phyloP scores from a whole-genome alignment of 1,140 invertebrate species.

The Planococcus citri region DNA sequence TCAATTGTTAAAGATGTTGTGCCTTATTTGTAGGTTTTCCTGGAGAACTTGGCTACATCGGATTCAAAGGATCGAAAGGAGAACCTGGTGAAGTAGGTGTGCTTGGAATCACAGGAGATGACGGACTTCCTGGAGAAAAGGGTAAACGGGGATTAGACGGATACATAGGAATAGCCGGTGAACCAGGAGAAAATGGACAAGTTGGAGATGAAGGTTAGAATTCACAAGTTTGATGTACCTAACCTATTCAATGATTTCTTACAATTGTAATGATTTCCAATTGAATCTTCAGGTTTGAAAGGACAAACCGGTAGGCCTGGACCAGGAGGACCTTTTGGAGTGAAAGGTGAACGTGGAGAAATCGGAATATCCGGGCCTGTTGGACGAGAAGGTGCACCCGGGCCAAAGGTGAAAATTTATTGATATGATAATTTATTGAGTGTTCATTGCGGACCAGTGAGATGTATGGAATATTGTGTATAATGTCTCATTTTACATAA shows the following conservation, averaged over 20 bases:
- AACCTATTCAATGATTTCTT: neutral
- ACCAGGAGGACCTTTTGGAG: slow-evolving; percentile 17
- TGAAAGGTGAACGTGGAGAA: slow-evolving; percentile 21
- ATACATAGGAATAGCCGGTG: slow-evolving; percentile 52
- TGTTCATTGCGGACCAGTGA: too few relatives aligned
- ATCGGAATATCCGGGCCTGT: slow-evolving; percentile 23
- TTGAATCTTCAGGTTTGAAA: slow-evolving; percentile 13
- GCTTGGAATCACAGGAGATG: slow-evolving; percentile 46
- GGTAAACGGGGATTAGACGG: slow-evolving; percentile 49
- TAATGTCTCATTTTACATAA: too few relatives aligned
- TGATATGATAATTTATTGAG: too few relatives aligned
- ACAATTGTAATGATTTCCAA: neutral
- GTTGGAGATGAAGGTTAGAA: slow-evolving; percentile 37
- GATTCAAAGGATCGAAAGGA: slow-evolving; percentile 46
- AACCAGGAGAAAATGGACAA: slow-evolving; percentile 46
- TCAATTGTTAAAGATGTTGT: too few relatives aligned
- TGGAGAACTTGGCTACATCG: slow-evolving; percentile 23
- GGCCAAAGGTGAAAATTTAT: slow-evolving; percentile 19
- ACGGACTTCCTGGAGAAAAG: slow-evolving; percentile 43
- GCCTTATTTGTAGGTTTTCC: slow-evolving; percentile 21
- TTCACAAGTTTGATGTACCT: neutral
- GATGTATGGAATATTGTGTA: too few relatives aligned
- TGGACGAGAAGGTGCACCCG: slow-evolving; percentile 22
- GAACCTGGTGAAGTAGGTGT: slow-evolving; percentile 49
- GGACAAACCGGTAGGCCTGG: slow-evolving; percentile 23